Evolutionary conservation across 1,140 invertebrate species (phyloP).

Genomic region (Thaumatotibia leucotreta): DNA sequence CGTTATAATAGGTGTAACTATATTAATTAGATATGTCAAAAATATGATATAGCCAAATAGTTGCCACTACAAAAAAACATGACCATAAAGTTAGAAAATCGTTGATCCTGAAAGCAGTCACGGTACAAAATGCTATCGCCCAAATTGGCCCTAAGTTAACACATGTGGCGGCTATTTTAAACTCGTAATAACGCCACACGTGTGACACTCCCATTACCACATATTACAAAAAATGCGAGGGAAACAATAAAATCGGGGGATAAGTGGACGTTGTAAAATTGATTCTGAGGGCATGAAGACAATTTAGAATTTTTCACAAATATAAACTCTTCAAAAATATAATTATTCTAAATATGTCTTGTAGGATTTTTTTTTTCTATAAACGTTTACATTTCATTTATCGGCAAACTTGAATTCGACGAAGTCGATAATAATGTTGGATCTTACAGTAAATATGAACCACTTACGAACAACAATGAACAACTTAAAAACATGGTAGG

Average conservation of each 20-base stretch:
- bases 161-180: conserved; percentile 70
- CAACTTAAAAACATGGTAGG: no score
- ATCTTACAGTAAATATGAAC: no score
- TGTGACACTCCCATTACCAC: conserved; percentile 71
- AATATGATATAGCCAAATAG: background rate
- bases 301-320: background rate
- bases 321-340: background rate
- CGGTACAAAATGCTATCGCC: conserved; percentile 1
- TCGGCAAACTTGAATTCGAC: no score
- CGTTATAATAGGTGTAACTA: background rate
- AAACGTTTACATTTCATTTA: no score
- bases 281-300: conserved; percentile 22
- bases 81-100: background rate
- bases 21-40: background rate
- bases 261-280: conserved; percentile 62
- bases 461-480: no score
- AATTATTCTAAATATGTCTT: no score
- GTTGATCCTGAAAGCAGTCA: conserved; percentile 5
- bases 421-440: no score
- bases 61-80: background rate
- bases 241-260: conserved; percentile 66
- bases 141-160: conserved; percentile 15
- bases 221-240: conserved; percentile 73
- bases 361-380: no score
- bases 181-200: conserved; percentile 74